Evolutionary conservation across 2,888 invertebrate genomes (phyloP).

Genomic region (Cataglyphis albicans): DNA sequence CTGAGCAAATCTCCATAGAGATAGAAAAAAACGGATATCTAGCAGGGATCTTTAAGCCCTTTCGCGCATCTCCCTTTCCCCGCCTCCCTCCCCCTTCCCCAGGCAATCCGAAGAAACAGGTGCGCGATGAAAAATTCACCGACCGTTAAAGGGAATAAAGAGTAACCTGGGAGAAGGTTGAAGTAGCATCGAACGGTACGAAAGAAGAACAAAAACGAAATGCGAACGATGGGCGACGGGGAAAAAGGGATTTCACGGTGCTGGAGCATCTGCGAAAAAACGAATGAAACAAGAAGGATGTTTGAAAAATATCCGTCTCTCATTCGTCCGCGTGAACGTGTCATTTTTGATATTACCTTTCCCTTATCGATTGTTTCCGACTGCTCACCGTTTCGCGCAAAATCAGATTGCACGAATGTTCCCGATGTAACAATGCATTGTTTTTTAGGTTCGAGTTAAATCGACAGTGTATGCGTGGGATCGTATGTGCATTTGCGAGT

Average conservation of each 20-base stretch:
- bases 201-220: slow-evolving; percentile 34
- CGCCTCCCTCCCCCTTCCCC: slow-evolving; percentile 3
- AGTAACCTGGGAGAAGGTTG: slow-evolving; percentile 47
- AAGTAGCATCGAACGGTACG: slow-evolving; percentile 22
- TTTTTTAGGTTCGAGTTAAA: slow-evolving; percentile 10
- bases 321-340: slow-evolving; percentile 38
- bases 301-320: slow-evolving; percentile 39
- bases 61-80: slow-evolving; percentile 38
- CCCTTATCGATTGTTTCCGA: slow-evolving; percentile 21
- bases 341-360: slow-evolving; percentile 51
- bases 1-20: neutral
- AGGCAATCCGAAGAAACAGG: slow-evolving; percentile 59
- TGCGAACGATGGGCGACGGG: slow-evolving; percentile 37
- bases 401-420: slow-evolving; percentile 20
- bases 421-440: slow-evolving; percentile 3
- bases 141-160: slow-evolving; percentile 67
- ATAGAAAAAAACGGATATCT: neutral
- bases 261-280: slow-evolving; percentile 55
- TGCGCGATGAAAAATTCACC: slow-evolving; percentile 72
- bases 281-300: slow-evolving; percentile 42
- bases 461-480: neutral
- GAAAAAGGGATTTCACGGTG: slow-evolving; percentile 63
- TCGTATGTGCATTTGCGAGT: neutral
- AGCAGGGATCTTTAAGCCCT: slow-evolving; percentile 30
- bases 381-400: slow-evolving; percentile 11